Evolutionary conservation across 2,888 invertebrate species (phyloP), one percentile per base, ranked within the genome.

Genomic region (Acrocera orbiculus): DNA sequence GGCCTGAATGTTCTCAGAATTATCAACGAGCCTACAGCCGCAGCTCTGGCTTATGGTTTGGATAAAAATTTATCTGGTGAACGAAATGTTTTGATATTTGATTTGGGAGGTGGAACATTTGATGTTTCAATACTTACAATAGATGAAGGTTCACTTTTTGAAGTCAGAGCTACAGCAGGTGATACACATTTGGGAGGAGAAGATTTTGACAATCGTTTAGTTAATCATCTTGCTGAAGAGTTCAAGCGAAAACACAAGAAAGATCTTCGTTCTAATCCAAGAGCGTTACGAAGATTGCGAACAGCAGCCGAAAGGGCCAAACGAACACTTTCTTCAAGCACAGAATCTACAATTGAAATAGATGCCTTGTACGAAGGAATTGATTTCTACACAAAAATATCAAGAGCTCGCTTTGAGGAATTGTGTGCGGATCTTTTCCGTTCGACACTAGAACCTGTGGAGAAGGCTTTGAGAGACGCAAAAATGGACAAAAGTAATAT

Each of bases 131-230:
- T 79, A 40, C 56, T 79, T 24, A 72, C 75, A 31, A 78, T 78
- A 47, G 76, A 75, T 51, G 76, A 76, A 53, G 62, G 74, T 15
- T 62, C 63, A 4, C 44, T 63, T 32, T 76, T 76, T 54, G 74
- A 76, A 52, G 79, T 76, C 3, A 73, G 70, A 53, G 17, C 79
- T 0, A 80, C 76, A 3, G 73, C 76, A 32, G 77, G 78, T 14
- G 78, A 80, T 46, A 79, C 79, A 10, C 79, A 76, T 53, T 70
- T 89, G 62, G 89, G 89, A 47, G 89, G 89, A 41, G 87, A 89
- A 62, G 89, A 89, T 62, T 85, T 85, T 45, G 89, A 92, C 42
- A 85, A 83, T 61, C 66, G 83, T 15, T 74, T 89, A 69, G 83
- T 87, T 4, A 78, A 73, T 49, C 81, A 85, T 58, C 79, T 87